Evolutionary conservation across 2,113 vertebrate species (phyloP), one percentile per base, ranked within the genome.

Genomic region (Telmatochromis brachygnathus): DNA sequence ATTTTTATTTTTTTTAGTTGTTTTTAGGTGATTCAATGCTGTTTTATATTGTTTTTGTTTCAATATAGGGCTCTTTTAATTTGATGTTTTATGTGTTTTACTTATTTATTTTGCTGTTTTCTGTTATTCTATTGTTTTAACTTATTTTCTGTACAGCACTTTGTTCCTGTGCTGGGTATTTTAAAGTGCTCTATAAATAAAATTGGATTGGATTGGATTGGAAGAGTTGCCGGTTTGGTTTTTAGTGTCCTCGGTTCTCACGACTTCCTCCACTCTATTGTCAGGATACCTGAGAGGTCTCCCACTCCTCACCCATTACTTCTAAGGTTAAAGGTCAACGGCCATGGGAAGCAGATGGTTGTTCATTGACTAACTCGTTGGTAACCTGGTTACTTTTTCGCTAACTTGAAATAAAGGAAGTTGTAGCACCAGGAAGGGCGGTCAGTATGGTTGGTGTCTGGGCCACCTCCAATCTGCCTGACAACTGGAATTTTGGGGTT

Each of bases 381-480:
- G 85, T 82, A 81, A 65, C 17, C 0, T 23, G 83, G 87, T 87
- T 90, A 92, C 90, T 91, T 88, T 91, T 91, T 89, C 6, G 3
- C 89, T 7, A 21, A 11, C 15, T n/a, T 3, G 79, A 58, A 89
- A 65, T 56, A 33, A 80, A 47, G 5, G 14, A 8, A 28, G 81
- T 3, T 4, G 49, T 68, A 58, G 3, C 70, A 35, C 1, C 14
- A 12, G 1, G 28, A 62, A 4, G 15, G 55, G 47, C 70, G 3
- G 39, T 60, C 47, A 37, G 60, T 65, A 0, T 21, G 19, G 6
- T 0, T 37, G 79, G 23, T 28, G 62, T 84, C 81, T 73, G 81
- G 58, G 4, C 47, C 60, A 17, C 58, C 10, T 68, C 91, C 37
- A 95, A 93, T 95, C 95, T 95, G 94, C 94, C 94, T 21, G 21